Base-by-base conservation (phyloP, 2,113 vertebrate species). In the Azemiops feae region DNA sequence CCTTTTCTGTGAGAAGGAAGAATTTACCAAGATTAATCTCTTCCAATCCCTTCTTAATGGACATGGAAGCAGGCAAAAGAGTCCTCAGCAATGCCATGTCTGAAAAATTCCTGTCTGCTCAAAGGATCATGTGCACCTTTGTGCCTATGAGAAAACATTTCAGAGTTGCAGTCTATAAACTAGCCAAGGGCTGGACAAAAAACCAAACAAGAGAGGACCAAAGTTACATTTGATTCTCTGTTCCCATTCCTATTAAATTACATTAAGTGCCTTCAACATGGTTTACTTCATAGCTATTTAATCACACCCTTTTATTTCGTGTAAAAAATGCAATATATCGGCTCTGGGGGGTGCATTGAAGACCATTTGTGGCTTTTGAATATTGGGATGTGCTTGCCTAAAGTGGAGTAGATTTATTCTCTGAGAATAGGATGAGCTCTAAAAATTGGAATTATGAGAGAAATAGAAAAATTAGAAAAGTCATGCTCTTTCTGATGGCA, bases 11-110 rank as follows among this genome's bases (percentile, higher is more conserved):
- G 95, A 95, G 90, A 55, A 94, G 93, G 81, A 89, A 94, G 20
- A 88, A 90, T 45, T 96, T 91, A 85, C 87, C 92, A 52, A 69
- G 86, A 92, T 87, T 94, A 93, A 95, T 95, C 74, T 95, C 93
- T 94, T 91, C 89, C 88, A 55, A 58, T 20, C 91, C 2, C 89
- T 93, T 94, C 91, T 95, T 90, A 93, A 96, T 90, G 53, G 92
- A 64, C 87, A 88, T 53, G 47, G 93, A 92, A 34, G 91, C 74
- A 92, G 94, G 93, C 91, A 92, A 92, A 92, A 3, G 14, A 5
- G 52, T 89, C 95, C 94, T 90, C 90, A 34, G 23, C 92, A 57
- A 23, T 4, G n/a, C 8, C 91, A 52, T 94, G 50, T 74, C 87
- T 74, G 50, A 88, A 74, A 27, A 53, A 18, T 57, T 47, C 47